A percentile compares a stretch with the other conserved stretches of the same genome.
Evolutionary conservation across 2,888 invertebrate species (phyloP).

Genomic region (Rosalia funebris): DNA sequence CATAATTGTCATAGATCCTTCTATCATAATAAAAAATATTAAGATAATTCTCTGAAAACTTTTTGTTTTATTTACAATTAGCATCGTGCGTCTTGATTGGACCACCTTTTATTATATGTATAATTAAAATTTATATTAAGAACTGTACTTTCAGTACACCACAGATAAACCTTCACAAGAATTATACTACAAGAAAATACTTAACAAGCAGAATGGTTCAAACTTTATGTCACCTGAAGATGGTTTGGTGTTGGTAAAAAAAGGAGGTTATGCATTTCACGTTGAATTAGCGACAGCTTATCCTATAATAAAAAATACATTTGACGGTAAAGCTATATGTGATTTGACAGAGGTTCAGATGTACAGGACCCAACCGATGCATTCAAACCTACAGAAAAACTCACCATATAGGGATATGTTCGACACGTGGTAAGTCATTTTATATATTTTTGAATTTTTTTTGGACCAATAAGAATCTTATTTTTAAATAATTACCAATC

Average conservation of each 20-base stretch:
- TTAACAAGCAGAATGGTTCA: slow-evolving; percentile 39
- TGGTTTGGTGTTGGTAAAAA: slow-evolving; percentile 52
- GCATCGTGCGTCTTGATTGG: no score
- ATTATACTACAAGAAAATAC: slow-evolving; percentile 71
- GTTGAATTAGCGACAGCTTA: slow-evolving; percentile 58
- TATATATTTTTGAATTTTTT: no score
- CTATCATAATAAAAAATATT: no score
- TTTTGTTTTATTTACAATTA: no score
- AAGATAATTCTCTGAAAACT: no score
- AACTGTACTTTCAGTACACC: slow-evolving; percentile 49
- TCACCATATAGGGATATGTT: slow-evolving; percentile 58
- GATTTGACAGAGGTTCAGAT: slow-evolving; percentile 57
- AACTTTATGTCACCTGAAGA: slow-evolving; percentile 50
- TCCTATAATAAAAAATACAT: slow-evolving; percentile 55
- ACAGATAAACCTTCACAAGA: slow-evolving; percentile 68
- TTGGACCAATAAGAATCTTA: no score
- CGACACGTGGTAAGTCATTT: slow-evolving; percentile 52
- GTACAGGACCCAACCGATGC: slow-evolving; percentile 50
- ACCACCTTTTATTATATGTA: no score
- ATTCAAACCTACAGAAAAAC: slow-evolving; percentile 53
- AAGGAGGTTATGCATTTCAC: slow-evolving; percentile 59
- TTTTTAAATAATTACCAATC: no score
- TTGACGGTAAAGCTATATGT: slow-evolving; percentile 55
- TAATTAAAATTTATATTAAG: no score
- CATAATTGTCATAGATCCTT: no score